phyloP scores from a whole-genome alignment of 2,113 vertebrate species.

The Montifringilla adamsi region DNA sequence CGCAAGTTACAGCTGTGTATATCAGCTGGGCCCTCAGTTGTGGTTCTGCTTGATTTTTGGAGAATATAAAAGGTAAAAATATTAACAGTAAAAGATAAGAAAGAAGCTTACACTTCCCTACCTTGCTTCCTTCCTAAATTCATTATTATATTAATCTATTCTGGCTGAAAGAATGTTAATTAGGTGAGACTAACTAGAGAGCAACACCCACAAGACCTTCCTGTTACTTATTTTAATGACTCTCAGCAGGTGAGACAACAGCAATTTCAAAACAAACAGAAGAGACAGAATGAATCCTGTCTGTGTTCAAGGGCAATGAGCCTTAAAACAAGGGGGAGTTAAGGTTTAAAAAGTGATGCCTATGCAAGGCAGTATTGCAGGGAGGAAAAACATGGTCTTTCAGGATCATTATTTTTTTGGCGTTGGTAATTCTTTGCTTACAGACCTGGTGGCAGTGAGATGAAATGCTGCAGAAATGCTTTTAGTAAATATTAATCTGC shows the following conservation, averaged over 20 bases:
- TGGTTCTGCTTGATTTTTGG: background rate
- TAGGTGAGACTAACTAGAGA: background rate
- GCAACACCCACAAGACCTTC: background rate
- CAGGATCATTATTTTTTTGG: background rate
- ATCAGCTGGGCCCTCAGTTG: background rate
- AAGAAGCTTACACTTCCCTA: background rate
- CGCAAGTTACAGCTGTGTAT: background rate
- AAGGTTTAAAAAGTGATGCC: background rate
- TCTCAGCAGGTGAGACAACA: background rate
- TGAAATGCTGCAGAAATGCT: background rate
- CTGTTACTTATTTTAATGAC: background rate
- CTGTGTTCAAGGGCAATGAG: background rate
- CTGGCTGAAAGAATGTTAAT: background rate
- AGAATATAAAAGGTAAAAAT: background rate
- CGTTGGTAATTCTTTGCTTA: background rate
- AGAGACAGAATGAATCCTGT: slow-evolving; percentile 14
- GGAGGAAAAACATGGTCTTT: background rate
- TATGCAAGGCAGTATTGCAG: background rate
- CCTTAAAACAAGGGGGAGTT: background rate
- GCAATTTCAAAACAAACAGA: slow-evolving; percentile 11
- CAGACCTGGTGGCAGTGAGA: background rate
- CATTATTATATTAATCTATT: background rate
- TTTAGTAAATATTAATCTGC: slow-evolving; percentile 1
- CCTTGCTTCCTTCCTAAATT: rapidly evolving
- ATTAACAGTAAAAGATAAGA: background rate